These are phyloP conservation scores for Drosophila histrio DNA, from an alignment of 2,888 invertebrate species.

Conservation along the genomic window DNA sequence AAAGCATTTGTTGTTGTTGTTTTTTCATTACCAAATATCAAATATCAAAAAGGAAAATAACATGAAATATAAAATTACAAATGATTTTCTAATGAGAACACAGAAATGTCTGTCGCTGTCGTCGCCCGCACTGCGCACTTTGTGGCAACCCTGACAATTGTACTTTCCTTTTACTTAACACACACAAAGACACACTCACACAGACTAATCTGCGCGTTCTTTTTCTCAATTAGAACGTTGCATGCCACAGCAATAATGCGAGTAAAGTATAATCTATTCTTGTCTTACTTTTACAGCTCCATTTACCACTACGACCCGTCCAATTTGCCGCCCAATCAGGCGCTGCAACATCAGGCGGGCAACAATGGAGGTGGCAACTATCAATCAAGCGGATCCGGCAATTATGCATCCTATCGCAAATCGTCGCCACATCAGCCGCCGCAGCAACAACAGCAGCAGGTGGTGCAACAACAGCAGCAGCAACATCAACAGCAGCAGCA, in stretches of 20 bases:
- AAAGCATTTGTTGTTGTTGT: slow-evolving; percentile 74
- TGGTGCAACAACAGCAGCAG: slow-evolving; percentile 43
- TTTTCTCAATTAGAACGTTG: not conserved
- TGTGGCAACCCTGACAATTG: slow-evolving; percentile 57
- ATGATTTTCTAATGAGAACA: slow-evolving; percentile 14
- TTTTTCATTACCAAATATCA: slow-evolving; percentile 41
- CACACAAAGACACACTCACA: slow-evolving; percentile 6
- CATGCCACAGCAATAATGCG: not conserved
- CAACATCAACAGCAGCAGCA: slow-evolving; percentile 40
- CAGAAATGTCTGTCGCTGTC: slow-evolving; percentile 69
- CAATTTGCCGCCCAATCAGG: slow-evolving; percentile 84
- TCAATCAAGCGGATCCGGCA: slow-evolving; percentile 59
- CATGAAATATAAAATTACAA: not conserved
- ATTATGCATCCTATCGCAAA: slow-evolving; percentile 58
- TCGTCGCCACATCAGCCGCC: slow-evolving; percentile 70
- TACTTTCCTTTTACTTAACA: slow-evolving; percentile 33
- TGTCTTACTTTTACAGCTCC: slow-evolving; percentile 78
- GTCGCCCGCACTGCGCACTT: slow-evolving; percentile 60
- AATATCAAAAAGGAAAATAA: slow-evolving; percentile 12
- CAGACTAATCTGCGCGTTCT: not conserved
- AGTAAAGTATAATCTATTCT: not conserved
- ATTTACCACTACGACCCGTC: slow-evolving; percentile 85
- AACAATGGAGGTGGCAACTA: slow-evolving; percentile 56
- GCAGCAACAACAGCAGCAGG: slow-evolving; percentile 48
- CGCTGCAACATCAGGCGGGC: slow-evolving; percentile 66